phyloP scores from a whole-genome alignment of 2,888 invertebrate genomes.

The Plusia festucae region DNA sequence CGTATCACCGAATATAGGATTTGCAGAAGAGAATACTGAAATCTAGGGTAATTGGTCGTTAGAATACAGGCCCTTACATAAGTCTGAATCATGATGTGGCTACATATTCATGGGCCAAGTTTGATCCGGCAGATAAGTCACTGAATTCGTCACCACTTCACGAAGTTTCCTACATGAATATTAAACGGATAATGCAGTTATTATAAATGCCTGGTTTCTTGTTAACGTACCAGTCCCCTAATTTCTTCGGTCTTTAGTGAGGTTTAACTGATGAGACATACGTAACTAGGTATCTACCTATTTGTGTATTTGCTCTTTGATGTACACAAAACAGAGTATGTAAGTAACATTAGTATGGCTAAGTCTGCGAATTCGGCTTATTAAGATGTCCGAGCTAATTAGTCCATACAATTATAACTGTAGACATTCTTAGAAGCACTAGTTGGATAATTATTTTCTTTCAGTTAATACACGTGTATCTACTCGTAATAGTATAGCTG shows the following conservation, averaged over 20 bases:
- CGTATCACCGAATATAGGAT: not conserved
- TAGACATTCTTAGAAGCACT: not conserved
- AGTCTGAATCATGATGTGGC: conserved; percentile 62
- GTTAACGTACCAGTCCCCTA: conserved; percentile 71
- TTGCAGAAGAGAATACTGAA: conserved; percentile 24
- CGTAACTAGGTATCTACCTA: not conserved
- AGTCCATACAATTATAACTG: not conserved
- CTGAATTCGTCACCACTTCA: conserved; percentile 80
- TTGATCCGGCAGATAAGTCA: conserved; percentile 75
- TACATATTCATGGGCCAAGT: conserved; percentile 81
- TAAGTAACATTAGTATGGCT: not conserved
- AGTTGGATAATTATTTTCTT: not conserved
- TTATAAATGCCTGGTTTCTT: conserved; percentile 73
- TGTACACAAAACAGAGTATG: not conserved
- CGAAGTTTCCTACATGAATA: conserved; percentile 85
- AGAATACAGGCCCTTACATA: conserved; percentile 66
- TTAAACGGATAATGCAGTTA: conserved; percentile 85
- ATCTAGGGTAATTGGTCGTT: conserved; percentile 57
- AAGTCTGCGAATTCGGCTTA: not conserved
- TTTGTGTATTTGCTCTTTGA: not conserved
- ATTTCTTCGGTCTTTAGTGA: conserved; percentile 67
- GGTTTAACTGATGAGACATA: conserved; percentile 29
- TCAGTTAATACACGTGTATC: too few species aligned
- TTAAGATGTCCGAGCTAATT: conserved; percentile 2
- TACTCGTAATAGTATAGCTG: too few species aligned